Evolutionary conservation across 2,888 invertebrate species (phyloP).

Genomic region (Aquatica leii): DNA sequence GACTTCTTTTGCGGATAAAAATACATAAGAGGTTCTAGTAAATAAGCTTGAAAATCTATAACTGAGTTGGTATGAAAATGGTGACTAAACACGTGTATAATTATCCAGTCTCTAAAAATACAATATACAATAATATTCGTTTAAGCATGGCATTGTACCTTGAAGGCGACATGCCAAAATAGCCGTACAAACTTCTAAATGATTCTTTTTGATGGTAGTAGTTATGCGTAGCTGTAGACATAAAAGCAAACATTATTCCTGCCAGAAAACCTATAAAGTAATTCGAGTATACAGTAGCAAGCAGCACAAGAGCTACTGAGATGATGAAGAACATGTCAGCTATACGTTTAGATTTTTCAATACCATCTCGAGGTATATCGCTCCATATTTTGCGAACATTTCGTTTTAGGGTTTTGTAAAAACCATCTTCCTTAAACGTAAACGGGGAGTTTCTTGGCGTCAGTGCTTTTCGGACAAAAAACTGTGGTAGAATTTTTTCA

Average conservation of each 20-base stretch:
- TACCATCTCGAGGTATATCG: constrained; percentile 61
- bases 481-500: constrained; percentile 70
- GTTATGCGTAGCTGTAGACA: constrained; percentile 74
- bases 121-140: neutral
- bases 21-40: constrained; percentile 71
- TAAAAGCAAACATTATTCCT: constrained; percentile 67
- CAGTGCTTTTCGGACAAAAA: constrained; percentile 70
- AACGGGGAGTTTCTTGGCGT: constrained; percentile 74
- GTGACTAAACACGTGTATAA: constrained; percentile 80
- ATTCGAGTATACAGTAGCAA: constrained; percentile 53
- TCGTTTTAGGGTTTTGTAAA: constrained; percentile 74
- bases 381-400: constrained; percentile 64
- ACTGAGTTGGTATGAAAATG: constrained; percentile 81
- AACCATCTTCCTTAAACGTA: constrained; percentile 77
- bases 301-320: constrained; percentile 53
- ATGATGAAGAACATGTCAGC: constrained; percentile 58
- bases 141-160: constrained; percentile 57
- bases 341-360: constrained; percentile 56
- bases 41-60: constrained; percentile 76
- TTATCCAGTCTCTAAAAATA: constrained; percentile 56
- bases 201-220: constrained; percentile 79
- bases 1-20: constrained; percentile 71
- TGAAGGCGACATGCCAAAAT: constrained; percentile 72
- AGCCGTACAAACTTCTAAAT: constrained; percentile 81
- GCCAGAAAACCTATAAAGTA: constrained; percentile 61